A percentile compares a stretch with the other conserved stretches of the same genome.
Evolutionary conservation across 2,113 vertebrate species (phyloP).

Genomic region (Larimichthys crocea): DNA sequence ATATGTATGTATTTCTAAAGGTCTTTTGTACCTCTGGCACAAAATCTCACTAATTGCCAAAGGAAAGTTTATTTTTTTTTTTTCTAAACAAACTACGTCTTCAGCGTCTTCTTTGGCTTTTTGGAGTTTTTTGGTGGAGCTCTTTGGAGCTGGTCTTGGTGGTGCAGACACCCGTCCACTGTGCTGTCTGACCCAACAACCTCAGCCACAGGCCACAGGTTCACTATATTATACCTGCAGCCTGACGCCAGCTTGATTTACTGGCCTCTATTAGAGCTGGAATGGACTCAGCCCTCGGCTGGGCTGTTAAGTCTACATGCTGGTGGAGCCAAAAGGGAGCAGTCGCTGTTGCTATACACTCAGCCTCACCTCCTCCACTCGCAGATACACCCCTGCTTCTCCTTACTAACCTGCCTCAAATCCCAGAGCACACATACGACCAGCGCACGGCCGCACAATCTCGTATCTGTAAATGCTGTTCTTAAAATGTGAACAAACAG

Average conservation of each 20-base stretch:
- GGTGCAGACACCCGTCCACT: constrained; percentile 42
- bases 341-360: constrained; percentile 18
- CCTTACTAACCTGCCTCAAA: constrained; percentile 13
- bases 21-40: background rate
- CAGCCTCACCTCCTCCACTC: constrained; percentile 16
- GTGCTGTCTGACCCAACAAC: constrained; percentile 49
- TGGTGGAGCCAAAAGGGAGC: constrained; percentile 47
- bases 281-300: constrained; percentile 52
- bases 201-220: constrained; percentile 45
- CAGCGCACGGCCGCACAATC: constrained; percentile 24
- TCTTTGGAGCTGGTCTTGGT: background rate
- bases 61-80: background rate
- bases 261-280: constrained; percentile 57
- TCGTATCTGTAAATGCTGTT: background rate
- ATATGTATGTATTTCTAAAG: background rate
- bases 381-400: constrained; percentile 17
- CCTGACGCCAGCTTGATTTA: constrained; percentile 71
- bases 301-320: constrained; percentile 45
- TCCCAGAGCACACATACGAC: background rate
- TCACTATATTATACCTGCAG: constrained; percentile 59
- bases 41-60: background rate
- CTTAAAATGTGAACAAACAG: constrained; percentile 29
- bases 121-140: background rate
- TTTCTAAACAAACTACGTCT: background rate
- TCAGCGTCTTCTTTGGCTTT: background rate